Base-by-base conservation (phyloP, 2,888 invertebrate species). In the Lasioglossum oenotherae region DNA sequence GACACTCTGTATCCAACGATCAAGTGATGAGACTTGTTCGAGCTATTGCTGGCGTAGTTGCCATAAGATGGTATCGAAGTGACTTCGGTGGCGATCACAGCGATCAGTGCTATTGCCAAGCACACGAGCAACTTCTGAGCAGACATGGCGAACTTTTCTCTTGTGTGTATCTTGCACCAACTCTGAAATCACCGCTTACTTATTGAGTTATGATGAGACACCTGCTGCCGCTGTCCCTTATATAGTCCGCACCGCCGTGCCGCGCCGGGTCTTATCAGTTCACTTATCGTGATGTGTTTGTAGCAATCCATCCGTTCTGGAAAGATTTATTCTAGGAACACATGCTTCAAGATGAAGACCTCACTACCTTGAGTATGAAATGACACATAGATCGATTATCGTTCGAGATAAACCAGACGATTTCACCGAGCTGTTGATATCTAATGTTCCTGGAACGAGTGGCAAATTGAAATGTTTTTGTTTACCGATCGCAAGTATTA, bases 11-110 rank as follows among this genome's bases (percentile, higher is more conserved):
- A 23, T 16, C 94, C 94, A 44, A 94, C 69, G 67, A 89, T 80
- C 53, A 94, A 31, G 80, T 94, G 35, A 74, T 94, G 91, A 3
- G 93, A 92, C 31, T 78, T 88, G 81, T 83, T 83, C 2, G 71
- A 23, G 4, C 14, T 53, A 23, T 84, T 90, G 2, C 69, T 23
- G 0, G 87, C 84, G 14, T 74, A 84, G 27, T 23, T 23, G n/a
- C 14, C 14, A n/a, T 4, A 0, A 23, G 31, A 8, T 0, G 38
- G 4, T 31, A 41, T 1, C 1, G 91, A 88, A 5, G n/a, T 23
- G 2, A 85, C 81, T 57, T 79, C 74, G 3, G 82, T 41, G 8
- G 85, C 57, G 1, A 86, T 1, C 0, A 80, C 64, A 23, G 82
- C 82, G 3, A 88, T 5, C 53, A 71, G 53, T 44, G 86, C n/a